These are phyloP conservation scores for Hippopotamus amphibius DNA, from an alignment of 2,113 vertebrate species.

Conservation along the genomic window DNA sequence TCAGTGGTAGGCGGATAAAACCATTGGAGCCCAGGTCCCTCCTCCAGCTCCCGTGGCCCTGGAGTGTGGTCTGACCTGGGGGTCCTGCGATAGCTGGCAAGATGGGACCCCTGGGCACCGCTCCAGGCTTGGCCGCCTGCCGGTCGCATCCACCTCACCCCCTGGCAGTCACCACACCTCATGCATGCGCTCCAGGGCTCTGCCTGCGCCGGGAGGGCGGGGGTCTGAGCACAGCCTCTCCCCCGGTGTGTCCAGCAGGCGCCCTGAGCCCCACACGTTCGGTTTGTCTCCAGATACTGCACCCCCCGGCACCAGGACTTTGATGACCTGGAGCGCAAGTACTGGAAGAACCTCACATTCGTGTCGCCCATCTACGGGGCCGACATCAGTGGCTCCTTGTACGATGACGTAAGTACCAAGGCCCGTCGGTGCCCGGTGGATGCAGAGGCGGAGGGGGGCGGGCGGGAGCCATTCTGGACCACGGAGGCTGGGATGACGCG, in stretches of 20 bases:
- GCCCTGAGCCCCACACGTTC: not conserved
- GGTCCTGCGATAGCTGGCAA: not conserved
- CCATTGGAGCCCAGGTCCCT: fast-evolving
- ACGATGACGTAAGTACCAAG: constrained; percentile 92
- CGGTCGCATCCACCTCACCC: fast-evolving
- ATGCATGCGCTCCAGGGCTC: fast-evolving
- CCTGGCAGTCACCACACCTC: no score
- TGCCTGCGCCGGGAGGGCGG: no score
- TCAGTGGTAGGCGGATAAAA: not conserved
- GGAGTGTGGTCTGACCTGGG: not conserved
- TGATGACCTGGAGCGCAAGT: constrained; percentile 98
- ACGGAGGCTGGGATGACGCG: fast-evolving
- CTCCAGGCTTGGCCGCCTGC: not conserved
- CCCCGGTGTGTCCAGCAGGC: no score
- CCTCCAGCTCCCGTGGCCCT: not conserved
- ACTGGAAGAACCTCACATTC: constrained; percentile 99
- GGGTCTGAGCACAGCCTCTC: not conserved
- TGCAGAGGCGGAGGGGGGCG: fast-evolving
- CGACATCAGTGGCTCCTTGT: constrained; percentile 97
- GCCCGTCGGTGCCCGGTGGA: fast-evolving
- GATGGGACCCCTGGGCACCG: fast-evolving
- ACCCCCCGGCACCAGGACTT: constrained; percentile 98
- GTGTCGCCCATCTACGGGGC: constrained; percentile 98
- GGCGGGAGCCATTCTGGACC: no score
- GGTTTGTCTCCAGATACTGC: constrained; percentile 90